A percentile compares a stretch with the other conserved stretches of the same genome.
phyloP scores from a whole-genome alignment of 2,888 invertebrate species.

The Drosophila kokeensis region DNA sequence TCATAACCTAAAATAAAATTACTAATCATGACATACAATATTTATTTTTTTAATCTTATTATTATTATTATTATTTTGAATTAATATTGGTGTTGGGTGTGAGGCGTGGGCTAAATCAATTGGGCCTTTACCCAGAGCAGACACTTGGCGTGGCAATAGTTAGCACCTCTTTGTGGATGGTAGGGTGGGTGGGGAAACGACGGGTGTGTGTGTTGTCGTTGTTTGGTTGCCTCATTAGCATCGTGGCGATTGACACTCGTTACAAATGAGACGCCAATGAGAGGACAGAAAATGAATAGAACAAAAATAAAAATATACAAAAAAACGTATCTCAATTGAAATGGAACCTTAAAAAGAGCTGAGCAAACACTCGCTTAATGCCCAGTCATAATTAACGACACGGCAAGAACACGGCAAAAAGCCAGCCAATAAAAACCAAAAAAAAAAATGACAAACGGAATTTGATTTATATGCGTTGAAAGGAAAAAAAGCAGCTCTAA shows the following conservation, averaged over 20 bases:
- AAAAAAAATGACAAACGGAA: constrained; percentile 1
- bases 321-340: constrained; percentile 37
- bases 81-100: constrained; percentile 12
- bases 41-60: background rate
- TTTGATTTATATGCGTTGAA: constrained; percentile 34
- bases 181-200: too few species aligned
- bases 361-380: constrained; percentile 50
- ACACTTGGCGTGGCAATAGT: constrained; percentile 5
- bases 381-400: constrained; percentile 32
- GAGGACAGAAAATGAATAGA: constrained; percentile 34
- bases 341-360: constrained; percentile 19
- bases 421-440: background rate
- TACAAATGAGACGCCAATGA: constrained; percentile 50
- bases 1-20: background rate
- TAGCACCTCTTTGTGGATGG: constrained; percentile 8
- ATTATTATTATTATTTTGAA: constrained; percentile 14
- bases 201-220: background rate
- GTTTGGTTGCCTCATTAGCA: constrained; percentile 48
- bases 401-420: constrained; percentile 27
- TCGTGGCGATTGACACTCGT: constrained; percentile 41
- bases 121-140: constrained; percentile 32
- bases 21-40: constrained; percentile 18
- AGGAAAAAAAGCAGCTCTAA: background rate
- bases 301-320: background rate
- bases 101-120: constrained; percentile 23